phyloP scores from a whole-genome alignment of 2,113 vertebrate species.

The Struthio camelus region DNA sequence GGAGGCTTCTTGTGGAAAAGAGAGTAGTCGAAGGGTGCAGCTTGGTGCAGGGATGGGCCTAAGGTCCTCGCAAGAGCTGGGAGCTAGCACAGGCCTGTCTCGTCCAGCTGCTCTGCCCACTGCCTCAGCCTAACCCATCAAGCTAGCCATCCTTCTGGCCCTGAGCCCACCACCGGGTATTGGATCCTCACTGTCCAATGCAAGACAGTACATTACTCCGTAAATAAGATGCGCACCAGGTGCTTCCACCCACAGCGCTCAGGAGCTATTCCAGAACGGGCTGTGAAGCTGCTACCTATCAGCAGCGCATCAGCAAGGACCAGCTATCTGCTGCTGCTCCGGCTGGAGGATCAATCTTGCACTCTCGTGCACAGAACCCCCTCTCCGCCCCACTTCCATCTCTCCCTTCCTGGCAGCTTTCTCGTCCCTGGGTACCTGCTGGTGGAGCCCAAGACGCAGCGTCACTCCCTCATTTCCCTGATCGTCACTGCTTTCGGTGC shows the following conservation, averaged over 20 bases:
- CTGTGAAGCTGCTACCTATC: neutral
- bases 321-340: neutral
- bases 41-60: neutral
- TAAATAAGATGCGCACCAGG: neutral
- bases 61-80: neutral
- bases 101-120: neutral
- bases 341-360: neutral
- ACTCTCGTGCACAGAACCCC: accelerated
- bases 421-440: constrained; percentile 78
- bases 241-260: neutral
- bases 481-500: constrained; percentile 78
- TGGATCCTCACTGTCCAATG: neutral
- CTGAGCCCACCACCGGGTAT: neutral
- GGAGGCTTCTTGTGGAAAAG: neutral
- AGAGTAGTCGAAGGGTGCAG: neutral
- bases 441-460: constrained; percentile 81
- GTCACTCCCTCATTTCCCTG: constrained; percentile 75
- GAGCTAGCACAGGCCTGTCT: neutral
- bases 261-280: neutral
- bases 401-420: accelerated
- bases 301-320: neutral
- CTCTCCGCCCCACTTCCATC: accelerated
- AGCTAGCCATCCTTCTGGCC: no score
- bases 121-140: neutral
- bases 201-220: neutral